Evolutionary conservation across 2,888 invertebrate species (phyloP).

Genomic region (Pterobdella sp.): DNA sequence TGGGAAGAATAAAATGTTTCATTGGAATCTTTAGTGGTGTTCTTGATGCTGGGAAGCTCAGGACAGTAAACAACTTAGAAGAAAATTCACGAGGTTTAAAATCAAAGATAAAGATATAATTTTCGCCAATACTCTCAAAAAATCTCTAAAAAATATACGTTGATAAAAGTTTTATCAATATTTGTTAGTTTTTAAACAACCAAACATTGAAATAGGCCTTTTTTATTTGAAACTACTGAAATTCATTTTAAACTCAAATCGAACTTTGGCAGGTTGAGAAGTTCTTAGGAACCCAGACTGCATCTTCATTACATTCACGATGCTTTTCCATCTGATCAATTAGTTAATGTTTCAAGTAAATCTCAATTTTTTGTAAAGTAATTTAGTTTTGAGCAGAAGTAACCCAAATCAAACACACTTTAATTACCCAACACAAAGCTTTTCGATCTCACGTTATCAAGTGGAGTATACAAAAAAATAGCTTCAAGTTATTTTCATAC

Average conservation of each 20-base stretch:
- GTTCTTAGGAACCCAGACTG: constrained; percentile 31
- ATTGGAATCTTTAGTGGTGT: constrained; percentile 35
- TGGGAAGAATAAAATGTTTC: constrained; percentile 32
- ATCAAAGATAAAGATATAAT: not conserved
- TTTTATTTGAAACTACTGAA: not conserved
- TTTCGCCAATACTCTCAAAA: not conserved
- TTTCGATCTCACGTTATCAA: not conserved
- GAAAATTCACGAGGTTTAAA: not conserved
- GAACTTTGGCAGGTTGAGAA: constrained; percentile 28
- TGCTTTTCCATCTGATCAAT: constrained; percentile 27
- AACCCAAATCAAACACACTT: not conserved
- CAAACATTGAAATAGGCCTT: not conserved
- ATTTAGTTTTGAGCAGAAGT: too few species aligned
- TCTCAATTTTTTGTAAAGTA: too few species aligned
- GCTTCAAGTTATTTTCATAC: too few species aligned
- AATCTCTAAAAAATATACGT: not conserved
- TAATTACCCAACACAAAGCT: not conserved
- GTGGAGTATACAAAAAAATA: too few species aligned
- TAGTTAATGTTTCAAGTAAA: too few species aligned
- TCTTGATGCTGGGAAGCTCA: constrained; percentile 32
- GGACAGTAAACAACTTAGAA: constrained; percentile 36
- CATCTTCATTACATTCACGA: constrained; percentile 31
- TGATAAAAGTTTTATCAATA: not conserved
- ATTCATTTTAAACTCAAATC: not conserved
- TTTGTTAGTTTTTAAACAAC: not conserved